Evolutionary conservation across 2,888 invertebrate species (phyloP).

Genomic region (Ochlodes sylvanus): DNA sequence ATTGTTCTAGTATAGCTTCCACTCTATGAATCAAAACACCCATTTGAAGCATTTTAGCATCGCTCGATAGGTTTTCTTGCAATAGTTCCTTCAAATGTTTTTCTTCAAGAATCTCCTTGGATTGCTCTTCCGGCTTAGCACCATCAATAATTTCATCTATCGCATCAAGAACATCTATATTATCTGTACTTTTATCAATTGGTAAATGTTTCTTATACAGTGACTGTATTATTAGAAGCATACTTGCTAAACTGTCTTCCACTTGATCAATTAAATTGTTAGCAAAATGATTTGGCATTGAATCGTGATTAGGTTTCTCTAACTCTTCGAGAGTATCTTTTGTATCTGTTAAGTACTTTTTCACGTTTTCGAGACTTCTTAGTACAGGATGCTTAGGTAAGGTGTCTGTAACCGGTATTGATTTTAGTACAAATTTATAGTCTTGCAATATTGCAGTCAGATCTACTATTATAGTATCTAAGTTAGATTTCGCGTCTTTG

Average conservation of each 20-base stretch:
- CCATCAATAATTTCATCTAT: constrained; percentile 70
- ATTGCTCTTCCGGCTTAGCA: constrained; percentile 64
- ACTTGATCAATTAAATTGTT: constrained; percentile 55
- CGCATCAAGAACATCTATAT: constrained; percentile 64
- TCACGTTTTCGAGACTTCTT: constrained; percentile 60
- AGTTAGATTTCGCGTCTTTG: constrained; percentile 59
- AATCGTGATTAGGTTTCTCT: constrained; percentile 53
- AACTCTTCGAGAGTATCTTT: constrained; percentile 54
- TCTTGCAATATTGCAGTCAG: constrained; percentile 59
- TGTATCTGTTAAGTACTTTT: constrained; percentile 58
- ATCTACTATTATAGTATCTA: constrained; percentile 59
- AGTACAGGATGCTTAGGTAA: constrained; percentile 65
- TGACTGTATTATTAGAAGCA: constrained; percentile 66
- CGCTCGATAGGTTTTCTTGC: constrained; percentile 85
- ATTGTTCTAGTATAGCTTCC: constrained; percentile 64
- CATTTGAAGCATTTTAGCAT: constrained; percentile 86
- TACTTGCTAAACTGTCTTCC: constrained; percentile 70
- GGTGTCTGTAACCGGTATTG: constrained; percentile 48
- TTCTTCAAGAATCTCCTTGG: constrained; percentile 83
- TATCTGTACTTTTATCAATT: constrained; percentile 52
- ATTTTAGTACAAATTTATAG: constrained; percentile 63
- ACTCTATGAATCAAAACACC: constrained; percentile 71
- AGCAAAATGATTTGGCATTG: constrained; percentile 54
- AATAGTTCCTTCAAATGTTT: constrained; percentile 88
- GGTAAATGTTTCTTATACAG: constrained; percentile 76